Evolutionary conservation across 1,140 invertebrate genomes (phyloP).

Genomic region (Macrosteles quadrilineatus): DNA sequence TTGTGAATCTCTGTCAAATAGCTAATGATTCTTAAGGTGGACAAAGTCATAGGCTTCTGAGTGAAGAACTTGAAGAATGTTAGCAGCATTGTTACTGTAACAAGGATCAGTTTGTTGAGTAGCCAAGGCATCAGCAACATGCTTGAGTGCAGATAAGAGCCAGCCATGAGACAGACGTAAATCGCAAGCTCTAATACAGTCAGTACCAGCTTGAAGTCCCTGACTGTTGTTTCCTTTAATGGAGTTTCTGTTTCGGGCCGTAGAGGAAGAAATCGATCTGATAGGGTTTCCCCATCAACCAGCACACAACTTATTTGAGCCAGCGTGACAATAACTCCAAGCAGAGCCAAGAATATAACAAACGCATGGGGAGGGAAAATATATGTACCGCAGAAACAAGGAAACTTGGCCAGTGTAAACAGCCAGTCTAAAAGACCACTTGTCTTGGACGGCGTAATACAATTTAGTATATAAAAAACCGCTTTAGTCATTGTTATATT

Average conservation of each 20-base stretch:
- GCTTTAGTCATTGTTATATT: no score
- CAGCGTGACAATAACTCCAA: not conserved
- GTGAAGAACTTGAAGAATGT: not conserved
- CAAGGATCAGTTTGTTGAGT: not conserved
- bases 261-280: not conserved
- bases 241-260: not conserved
- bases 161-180: not conserved
- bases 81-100: not conserved
- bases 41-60: slow-evolving; percentile 1
- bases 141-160: not conserved
- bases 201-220: slow-evolving; percentile 6
- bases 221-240: not conserved
- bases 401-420: no score
- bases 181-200: not conserved
- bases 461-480: no score
- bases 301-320: not conserved
- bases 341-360: not conserved
- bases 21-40: not conserved
- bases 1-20: slow-evolving; percentile 1
- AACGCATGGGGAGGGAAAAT: no score
- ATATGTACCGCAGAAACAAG: no score
- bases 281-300: not conserved
- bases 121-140: slow-evolving; percentile 3
- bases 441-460: no score
- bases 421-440: no score